Conservation (phyloP, 2,797 vertebrate genomes). For the Hemibagrus guttatus region DNA sequence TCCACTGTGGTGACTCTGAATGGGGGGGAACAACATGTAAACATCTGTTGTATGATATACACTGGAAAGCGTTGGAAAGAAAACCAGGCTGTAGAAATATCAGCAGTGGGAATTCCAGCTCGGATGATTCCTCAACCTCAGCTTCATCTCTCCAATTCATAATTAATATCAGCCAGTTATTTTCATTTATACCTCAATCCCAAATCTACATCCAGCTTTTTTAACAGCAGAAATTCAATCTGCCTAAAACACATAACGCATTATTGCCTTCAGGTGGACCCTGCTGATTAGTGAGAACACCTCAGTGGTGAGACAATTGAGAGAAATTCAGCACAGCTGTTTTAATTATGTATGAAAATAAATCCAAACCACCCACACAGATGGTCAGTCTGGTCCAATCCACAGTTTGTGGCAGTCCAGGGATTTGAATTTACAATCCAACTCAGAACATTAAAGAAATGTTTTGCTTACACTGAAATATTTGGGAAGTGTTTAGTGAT, state of each 20-base stretch:
- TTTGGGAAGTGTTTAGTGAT: not conserved
- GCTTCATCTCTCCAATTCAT: not conserved
- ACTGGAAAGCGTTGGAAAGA: not conserved
- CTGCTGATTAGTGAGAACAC: constrained; percentile 4
- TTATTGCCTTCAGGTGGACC: not conserved
- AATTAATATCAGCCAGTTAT: not conserved
- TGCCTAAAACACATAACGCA: not conserved
- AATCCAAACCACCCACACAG: not conserved
- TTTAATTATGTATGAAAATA: constrained; percentile 37
- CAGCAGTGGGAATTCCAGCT: not conserved
- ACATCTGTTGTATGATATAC: too few species aligned
- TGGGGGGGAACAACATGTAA: too few species aligned
- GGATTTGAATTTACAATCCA: constrained; percentile 6
- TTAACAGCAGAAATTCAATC: not conserved
- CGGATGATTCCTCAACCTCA: not conserved
- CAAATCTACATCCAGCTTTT: not conserved
- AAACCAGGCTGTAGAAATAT: not conserved
- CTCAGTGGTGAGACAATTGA: not conserved
- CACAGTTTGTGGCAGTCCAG: not conserved
- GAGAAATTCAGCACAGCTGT: not conserved
- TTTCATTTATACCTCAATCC: not conserved
- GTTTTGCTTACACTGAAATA: not conserved
- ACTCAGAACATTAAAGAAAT: not conserved
- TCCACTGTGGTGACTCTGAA: too few species aligned
- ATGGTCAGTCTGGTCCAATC: not conserved